A percentile compares a stretch with the other conserved stretches of the same genome.
These are phyloP conservation scores for Nomada goodeniana DNA, from an alignment of 2,888 invertebrate genomes.

Conservation along the genomic window DNA sequence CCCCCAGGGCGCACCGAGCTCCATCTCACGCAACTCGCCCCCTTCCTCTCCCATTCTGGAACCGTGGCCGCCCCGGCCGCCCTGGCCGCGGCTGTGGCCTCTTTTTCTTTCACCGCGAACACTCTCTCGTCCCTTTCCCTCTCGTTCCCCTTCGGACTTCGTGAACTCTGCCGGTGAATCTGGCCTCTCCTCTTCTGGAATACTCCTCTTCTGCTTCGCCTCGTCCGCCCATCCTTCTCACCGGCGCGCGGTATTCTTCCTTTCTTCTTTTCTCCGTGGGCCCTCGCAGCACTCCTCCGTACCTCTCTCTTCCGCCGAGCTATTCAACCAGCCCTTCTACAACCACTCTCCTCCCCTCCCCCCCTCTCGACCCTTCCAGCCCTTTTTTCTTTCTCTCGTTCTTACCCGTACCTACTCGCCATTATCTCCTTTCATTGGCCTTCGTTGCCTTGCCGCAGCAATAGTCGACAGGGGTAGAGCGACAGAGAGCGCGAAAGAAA, in stretches of 20 bases:
- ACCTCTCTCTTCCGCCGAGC: slow-evolving; percentile 50
- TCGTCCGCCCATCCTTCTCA: slow-evolving; percentile 66
- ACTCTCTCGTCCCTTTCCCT: slow-evolving; percentile 33
- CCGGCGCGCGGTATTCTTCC: slow-evolving; percentile 53
- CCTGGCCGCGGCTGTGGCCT: slow-evolving; percentile 16
- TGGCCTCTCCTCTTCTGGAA: slow-evolving; percentile 35
- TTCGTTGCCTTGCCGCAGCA: slow-evolving; percentile 66
- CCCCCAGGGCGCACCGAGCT: slow-evolving; percentile 74
- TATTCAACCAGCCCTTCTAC: slow-evolving; percentile 55
- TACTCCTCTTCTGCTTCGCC: slow-evolving; percentile 34
- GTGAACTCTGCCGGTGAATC: slow-evolving; percentile 7
- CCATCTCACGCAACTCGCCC: slow-evolving; percentile 67
- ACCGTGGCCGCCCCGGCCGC: slow-evolving; percentile 6
- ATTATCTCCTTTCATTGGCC: slow-evolving; percentile 77
- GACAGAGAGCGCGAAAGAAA: slow-evolving; percentile 17
- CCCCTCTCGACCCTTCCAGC: slow-evolving; percentile 37
- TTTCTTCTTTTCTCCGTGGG: slow-evolving; percentile 24
- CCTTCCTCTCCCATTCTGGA: slow-evolving; percentile 22
- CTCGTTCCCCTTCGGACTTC: slow-evolving; percentile 47
- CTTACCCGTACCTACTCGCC: slow-evolving; percentile 64
- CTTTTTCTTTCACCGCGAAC: slow-evolving; percentile 15
- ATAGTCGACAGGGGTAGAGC: slow-evolving; percentile 52
- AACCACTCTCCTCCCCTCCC: slow-evolving; percentile 8
- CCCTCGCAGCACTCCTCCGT: slow-evolving; percentile 39
- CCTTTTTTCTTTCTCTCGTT: slow-evolving; percentile 63